phyloP scores from a whole-genome alignment of 2,797 vertebrate genomes.

The Lepilemur septentrionalis region DNA sequence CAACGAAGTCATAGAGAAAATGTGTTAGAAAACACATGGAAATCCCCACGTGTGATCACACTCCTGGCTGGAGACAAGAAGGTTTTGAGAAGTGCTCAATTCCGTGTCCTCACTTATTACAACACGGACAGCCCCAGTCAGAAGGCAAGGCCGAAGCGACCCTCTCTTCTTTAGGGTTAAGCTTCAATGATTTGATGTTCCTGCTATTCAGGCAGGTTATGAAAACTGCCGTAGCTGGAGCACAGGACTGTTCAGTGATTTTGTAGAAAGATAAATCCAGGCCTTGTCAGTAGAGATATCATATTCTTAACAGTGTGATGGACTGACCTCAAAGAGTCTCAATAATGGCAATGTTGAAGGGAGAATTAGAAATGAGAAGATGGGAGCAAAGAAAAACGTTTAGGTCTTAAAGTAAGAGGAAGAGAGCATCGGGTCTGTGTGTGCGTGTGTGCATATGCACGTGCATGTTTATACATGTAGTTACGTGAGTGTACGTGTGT shows the following conservation, averaged over 20 bases:
- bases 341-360: background rate
- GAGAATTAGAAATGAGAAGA: background rate
- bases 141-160: slow-evolving; percentile 1
- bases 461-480: fast-evolving
- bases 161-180: slow-evolving; percentile 42
- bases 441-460: fast-evolving
- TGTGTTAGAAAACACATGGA: background rate
- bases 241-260: background rate
- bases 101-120: slow-evolving; percentile 9
- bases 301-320: background rate
- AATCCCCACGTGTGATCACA: background rate
- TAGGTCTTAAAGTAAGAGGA: background rate
- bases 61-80: background rate
- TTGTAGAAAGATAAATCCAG: background rate
- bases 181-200: slow-evolving; percentile 61
- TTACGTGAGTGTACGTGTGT: fast-evolving
- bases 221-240: background rate
- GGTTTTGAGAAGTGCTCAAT: background rate
- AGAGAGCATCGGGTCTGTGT: background rate
- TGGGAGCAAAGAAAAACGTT: background rate
- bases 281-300: background rate
- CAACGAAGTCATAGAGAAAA: background rate
- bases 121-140: background rate
- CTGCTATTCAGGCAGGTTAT: slow-evolving; percentile 24
- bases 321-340: background rate